Evolutionary conservation across 1,140 invertebrate genomes (phyloP).

Genomic region (Melanaphis sacchari): DNA sequence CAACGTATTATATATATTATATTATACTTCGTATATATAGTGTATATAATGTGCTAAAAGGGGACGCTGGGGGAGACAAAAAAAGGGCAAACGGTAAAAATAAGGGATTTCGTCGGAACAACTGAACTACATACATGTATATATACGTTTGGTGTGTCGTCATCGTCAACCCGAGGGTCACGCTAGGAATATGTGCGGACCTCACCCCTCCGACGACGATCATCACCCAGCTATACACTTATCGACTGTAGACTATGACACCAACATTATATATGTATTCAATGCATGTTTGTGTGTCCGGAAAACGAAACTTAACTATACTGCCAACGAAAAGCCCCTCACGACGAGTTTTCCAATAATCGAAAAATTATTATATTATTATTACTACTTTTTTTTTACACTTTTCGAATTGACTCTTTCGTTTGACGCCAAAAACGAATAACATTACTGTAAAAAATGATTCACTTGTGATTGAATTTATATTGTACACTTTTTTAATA

Average conservation of each 20-base stretch:
- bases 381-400: not conserved
- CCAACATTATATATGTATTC: not conserved
- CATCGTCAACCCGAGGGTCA: slow-evolving; percentile 5
- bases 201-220: slow-evolving; percentile 25
- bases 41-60: not conserved
- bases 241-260: not conserved
- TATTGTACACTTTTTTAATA: not conserved
- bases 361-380: slow-evolving; percentile 19
- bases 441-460: not conserved
- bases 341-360: not conserved
- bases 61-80: not conserved
- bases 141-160: not conserved
- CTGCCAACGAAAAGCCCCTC: not conserved
- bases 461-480: not conserved
- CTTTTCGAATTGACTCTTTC: not conserved
- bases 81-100: slow-evolving; percentile 25
- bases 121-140: not conserved
- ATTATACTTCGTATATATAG: not conserved
- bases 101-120: slow-evolving; percentile 36
- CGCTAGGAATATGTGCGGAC: not conserved
- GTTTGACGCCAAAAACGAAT: not conserved
- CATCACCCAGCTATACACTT: not conserved
- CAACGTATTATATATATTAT: not conserved
- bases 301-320: not conserved
- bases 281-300: not conserved